Evolutionary conservation across 2,797 vertebrate genomes (phyloP), one percentile per base, ranked within the genome.

Genomic region (Sebastes vulpes): DNA sequence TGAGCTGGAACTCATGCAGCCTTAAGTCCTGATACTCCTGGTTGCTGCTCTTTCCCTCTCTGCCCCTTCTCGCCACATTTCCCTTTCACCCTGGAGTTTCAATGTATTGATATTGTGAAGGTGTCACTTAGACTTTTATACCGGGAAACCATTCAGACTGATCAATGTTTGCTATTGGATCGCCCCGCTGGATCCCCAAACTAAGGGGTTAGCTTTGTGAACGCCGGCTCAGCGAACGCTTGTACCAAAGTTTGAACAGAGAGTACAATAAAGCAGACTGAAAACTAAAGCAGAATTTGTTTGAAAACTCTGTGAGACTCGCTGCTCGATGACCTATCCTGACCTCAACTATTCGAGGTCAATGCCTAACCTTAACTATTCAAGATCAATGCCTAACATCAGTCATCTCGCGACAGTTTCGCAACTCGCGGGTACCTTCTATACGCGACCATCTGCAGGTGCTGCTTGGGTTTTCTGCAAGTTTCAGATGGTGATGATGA

Each of bases 1-100:
- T 93, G 91, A 94, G 92, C 93, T 89, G 86, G 84, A 93, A 89
- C 90, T 93, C 89, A 93, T 93, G 93, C 89, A 84, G 87, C 86
- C 65, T 84, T 95, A 95, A 95, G 75, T 93, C 93, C 89, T 73
- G 85, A 91, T 93, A 89, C 85, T 93, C 91, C 79, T 86, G 84
- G 79, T 85, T 20, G 53, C 84, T 69, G 64, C 64, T 72, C 75
- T 77, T 56, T 75, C 66, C 69, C 52, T 72, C 75, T 69, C 59
- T 48, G 35, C 59, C 73, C 57, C 83, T 83, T 83, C 75, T 70
- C 75, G 12, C 59, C 25, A 18, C 61, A 35, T 57, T 59, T 50
- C 31, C 8, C 72, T 53, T 66, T 67, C 57, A 4, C 28, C 7
- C 18, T 81, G 54, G 32, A 38, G 32, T 46, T 20, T 65, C 48